phyloP scores from a whole-genome alignment of 2,113 vertebrate genomes.

The Centrocercus urophasianus region DNA sequence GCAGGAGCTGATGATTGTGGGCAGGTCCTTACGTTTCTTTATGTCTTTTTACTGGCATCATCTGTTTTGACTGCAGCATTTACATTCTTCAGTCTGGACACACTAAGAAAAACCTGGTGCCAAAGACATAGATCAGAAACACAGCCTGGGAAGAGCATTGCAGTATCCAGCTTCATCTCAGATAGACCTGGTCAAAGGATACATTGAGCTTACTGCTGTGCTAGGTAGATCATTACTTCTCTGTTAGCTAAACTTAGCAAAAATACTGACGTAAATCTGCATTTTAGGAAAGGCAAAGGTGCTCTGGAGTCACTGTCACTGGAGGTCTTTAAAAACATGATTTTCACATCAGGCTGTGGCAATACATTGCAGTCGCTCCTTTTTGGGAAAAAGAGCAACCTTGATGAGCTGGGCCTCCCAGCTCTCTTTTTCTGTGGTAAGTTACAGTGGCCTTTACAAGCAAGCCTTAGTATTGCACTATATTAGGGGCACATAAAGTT shows the following conservation, averaged over 20 bases:
- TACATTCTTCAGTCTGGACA: neutral
- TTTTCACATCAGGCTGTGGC: neutral
- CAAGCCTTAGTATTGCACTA: neutral
- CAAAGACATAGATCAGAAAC: neutral
- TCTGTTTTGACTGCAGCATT: neutral
- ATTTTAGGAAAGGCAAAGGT: neutral
- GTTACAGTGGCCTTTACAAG: neutral
- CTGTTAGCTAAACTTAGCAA: neutral
- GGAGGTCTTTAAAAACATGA: neutral
- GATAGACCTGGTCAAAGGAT: neutral
- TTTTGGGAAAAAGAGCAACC: neutral
- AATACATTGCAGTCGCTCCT: neutral
- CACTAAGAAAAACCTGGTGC: neutral
- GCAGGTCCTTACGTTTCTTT: conserved; percentile 82
- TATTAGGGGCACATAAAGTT: neutral
- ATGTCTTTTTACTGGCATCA: neutral
- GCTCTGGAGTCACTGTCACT: neutral
- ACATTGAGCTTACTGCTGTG: neutral
- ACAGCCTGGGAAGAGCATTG: neutral
- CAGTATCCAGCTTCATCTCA: neutral
- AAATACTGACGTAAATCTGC: neutral
- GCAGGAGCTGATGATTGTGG: conserved; percentile 93
- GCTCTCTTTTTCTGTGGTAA: neutral
- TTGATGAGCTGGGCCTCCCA: neutral
- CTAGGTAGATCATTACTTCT: neutral